Evolutionary conservation across 2,888 invertebrate species (phyloP).

Genomic region (Drosophila nr. medialis): DNA sequence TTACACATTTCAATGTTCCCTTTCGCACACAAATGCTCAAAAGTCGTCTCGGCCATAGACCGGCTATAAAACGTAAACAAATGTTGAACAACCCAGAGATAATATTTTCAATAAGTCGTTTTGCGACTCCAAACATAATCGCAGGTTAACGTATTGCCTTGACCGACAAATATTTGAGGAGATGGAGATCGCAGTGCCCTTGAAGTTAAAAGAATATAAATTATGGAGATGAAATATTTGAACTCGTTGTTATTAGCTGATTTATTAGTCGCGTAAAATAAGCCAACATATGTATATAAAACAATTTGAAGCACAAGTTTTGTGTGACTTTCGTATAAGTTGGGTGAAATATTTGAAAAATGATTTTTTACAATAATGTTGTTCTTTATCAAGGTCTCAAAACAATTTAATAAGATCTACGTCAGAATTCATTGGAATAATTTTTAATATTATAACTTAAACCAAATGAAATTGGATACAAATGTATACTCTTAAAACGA

Average conservation of each 20-base stretch:
- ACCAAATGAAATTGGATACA: too few species aligned
- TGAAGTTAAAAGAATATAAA: not conserved
- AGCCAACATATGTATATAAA: not conserved
- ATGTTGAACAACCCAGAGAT: conserved; percentile 1
- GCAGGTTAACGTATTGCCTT: conserved; percentile 21
- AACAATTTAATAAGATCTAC: not conserved
- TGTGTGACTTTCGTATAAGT: not conserved
- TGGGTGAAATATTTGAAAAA: not conserved
- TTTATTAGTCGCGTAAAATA: not conserved
- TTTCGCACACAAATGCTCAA: conserved; percentile 12
- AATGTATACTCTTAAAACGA: too few species aligned
- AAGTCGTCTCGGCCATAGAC: conserved; percentile 7
- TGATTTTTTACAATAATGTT: not conserved
- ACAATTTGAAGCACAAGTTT: not conserved
- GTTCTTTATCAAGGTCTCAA: not conserved
- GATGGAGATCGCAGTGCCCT: not conserved
- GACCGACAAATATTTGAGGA: conserved; percentile 22
- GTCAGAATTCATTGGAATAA: too few species aligned
- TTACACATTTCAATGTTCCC: conserved; percentile 3
- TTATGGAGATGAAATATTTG: not conserved
- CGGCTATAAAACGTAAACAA: conserved; percentile 17
- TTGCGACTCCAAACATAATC: not conserved
- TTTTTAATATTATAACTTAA: too few species aligned
- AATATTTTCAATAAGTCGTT: conserved; percentile 4
- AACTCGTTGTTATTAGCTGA: not conserved